Evolutionary conservation across 2,113 vertebrate species (phyloP).

Genomic region (Corythoichthys intestinalis): DNA sequence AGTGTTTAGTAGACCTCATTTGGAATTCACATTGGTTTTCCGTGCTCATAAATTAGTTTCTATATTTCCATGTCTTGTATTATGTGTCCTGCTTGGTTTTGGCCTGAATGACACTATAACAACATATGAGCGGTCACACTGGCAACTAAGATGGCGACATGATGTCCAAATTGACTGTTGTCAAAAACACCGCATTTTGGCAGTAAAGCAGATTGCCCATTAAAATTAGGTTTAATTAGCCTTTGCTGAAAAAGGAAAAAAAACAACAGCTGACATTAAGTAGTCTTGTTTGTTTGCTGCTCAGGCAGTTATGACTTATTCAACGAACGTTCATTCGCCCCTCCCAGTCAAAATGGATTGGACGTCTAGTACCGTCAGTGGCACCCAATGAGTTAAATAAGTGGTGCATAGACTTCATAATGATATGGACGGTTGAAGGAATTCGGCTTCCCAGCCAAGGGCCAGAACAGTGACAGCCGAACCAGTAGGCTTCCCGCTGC

Average conservation of each 20-base stretch:
- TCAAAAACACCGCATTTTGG: neutral
- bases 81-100: neutral
- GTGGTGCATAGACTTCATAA: no score
- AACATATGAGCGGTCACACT: slow-evolving; percentile 2
- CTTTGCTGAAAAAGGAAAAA: neutral
- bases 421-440: no score
- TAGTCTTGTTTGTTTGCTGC: slow-evolving; percentile 2
- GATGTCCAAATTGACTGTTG: slow-evolving; percentile 6
- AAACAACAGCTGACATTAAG: neutral
- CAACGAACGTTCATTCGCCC: no score
- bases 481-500: no score
- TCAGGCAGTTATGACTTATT: neutral
- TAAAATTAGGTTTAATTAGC: slow-evolving; percentile 7
- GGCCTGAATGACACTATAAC: slow-evolving; percentile 1
- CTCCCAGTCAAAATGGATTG: no score
- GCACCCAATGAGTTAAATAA: no score
- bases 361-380: no score
- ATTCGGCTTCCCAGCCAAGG: no score
- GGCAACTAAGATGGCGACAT: neutral
- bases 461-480: no score
- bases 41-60: neutral
- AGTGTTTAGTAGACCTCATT: neutral
- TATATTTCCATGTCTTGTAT: slow-evolving; percentile 12
- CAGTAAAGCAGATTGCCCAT: neutral
- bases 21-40: slow-evolving; percentile 11